Evolutionary conservation across 2,113 vertebrate genomes (phyloP).

Genomic region (Galeopterus variegatus): DNA sequence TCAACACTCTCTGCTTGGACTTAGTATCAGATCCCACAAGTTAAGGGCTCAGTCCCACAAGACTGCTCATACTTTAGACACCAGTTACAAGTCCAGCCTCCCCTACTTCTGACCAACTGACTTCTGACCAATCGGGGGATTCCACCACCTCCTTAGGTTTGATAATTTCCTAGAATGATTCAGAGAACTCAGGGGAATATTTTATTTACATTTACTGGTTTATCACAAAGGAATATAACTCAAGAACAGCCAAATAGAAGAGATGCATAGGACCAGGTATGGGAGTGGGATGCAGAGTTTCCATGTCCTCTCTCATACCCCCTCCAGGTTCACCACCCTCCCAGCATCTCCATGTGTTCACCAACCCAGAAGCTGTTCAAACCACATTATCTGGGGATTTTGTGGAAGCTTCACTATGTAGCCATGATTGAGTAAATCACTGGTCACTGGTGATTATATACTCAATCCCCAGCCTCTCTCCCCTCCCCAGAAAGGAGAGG

Average conservation of each 20-base stretch:
- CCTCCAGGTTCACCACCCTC: neutral
- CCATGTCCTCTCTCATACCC: neutral
- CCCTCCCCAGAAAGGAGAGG: neutral
- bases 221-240: neutral
- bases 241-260: neutral
- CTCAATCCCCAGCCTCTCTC: neutral
- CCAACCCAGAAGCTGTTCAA: neutral
- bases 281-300: neutral
- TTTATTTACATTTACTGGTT: neutral
- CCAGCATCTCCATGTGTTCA: neutral
- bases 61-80: neutral
- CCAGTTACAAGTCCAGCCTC: neutral
- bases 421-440: neutral
- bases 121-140: neutral
- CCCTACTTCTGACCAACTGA: neutral
- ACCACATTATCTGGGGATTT: neutral
- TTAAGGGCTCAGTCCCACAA: neutral
- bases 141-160: neutral
- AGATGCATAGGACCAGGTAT: neutral
- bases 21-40: neutral
- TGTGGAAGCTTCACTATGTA: neutral
- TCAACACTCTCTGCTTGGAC: neutral
- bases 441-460: neutral
- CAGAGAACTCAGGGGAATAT: neutral
- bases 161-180: neutral